phyloP scores from a whole-genome alignment of 2,113 vertebrate species.

The Bambusicola thoracicus region DNA sequence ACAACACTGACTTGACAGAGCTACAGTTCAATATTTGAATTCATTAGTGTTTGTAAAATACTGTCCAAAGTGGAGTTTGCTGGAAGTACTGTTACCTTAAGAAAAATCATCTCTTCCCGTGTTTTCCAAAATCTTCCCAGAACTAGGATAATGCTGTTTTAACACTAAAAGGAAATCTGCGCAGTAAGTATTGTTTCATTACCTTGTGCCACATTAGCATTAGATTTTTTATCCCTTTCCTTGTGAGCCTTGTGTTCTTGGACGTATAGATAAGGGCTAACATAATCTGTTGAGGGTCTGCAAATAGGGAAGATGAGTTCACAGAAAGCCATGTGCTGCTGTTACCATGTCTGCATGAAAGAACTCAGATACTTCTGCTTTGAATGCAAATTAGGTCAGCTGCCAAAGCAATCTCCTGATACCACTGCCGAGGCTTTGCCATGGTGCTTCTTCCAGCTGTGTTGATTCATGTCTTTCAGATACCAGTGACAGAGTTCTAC shows the following conservation, averaged over 20 bases:
- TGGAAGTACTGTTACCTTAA: background rate
- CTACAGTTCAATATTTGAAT: background rate
- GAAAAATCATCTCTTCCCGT: background rate
- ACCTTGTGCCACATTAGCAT: background rate
- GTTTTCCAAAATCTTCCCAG: background rate
- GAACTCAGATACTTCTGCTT: background rate
- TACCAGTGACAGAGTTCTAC: background rate
- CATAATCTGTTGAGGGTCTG: background rate
- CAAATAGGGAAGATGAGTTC: background rate
- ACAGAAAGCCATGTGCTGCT: background rate
- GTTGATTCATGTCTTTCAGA: background rate
- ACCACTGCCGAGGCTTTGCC: background rate
- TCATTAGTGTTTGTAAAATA: background rate
- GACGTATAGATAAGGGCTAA: background rate
- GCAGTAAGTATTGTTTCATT: background rate
- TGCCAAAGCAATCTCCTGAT: background rate
- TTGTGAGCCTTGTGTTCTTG: rapidly evolving
- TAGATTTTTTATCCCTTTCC: background rate
- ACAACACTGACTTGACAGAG: background rate
- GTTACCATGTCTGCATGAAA: background rate
- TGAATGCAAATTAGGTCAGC: constrained; percentile 43
- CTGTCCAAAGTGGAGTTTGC: background rate
- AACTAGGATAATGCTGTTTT: background rate
- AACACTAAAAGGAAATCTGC: background rate
- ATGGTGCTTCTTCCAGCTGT: background rate